Percentiles rank a stretch among this genome's conserved stretches.
phyloP scores from a whole-genome alignment of 2,113 vertebrate species.

The Danionella cerebrum region DNA sequence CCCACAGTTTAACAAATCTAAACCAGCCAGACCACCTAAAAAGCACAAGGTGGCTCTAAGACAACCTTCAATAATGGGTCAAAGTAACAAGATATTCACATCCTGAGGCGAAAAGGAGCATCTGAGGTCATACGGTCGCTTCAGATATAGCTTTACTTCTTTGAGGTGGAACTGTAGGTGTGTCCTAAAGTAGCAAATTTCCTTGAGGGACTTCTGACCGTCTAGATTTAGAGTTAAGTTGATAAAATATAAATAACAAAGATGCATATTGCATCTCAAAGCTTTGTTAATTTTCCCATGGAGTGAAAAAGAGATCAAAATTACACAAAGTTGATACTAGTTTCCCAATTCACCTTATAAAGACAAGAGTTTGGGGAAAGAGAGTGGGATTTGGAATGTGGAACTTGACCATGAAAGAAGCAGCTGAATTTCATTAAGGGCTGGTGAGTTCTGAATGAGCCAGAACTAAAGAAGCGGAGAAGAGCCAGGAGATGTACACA shows the following conservation, averaged over 20 bases:
- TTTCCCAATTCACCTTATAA: background rate
- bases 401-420: slow-evolving; percentile 15
- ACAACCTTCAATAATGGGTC: background rate
- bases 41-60: background rate
- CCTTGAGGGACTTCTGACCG: background rate
- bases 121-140: background rate
- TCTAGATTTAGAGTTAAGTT: background rate
- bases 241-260: too few relatives aligned
- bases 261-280: too few relatives aligned
- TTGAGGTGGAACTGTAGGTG: background rate
- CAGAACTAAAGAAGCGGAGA: background rate
- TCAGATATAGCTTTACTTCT: background rate
- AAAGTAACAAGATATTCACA: background rate
- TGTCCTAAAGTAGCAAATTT: slow-evolving; percentile 1
- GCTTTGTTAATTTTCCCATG: too few relatives aligned
- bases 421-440: slow-evolving; percentile 34
- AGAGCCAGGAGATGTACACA: slow-evolving; percentile 20
- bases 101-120: background rate
- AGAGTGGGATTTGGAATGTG: background rate
- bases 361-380: background rate
- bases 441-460: background rate
- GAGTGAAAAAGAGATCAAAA: too few relatives aligned
- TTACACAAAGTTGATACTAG: background rate
- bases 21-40: slow-evolving; percentile 8
- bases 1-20: background rate